Evolutionary conservation across 2,797 vertebrate genomes (phyloP), one percentile per base, ranked within the genome.

Genomic region (Alcedo atthis): DNA sequence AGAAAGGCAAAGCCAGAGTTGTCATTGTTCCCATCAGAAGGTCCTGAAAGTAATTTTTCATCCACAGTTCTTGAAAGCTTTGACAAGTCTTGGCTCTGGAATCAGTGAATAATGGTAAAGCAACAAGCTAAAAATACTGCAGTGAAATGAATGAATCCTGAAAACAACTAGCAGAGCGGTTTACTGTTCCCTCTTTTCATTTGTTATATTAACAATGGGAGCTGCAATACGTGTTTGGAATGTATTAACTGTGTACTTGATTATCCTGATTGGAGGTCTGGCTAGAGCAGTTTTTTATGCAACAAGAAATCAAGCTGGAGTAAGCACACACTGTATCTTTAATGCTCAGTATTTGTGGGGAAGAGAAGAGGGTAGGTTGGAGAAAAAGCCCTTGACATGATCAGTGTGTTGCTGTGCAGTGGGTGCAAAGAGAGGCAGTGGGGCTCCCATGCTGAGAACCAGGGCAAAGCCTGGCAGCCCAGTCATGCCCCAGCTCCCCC

Each of bases 1-100:
- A 93, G 74, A 92, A 78, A 91, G 68, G 71, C 37, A 42, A 69
- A 95, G 15, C 43, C 57, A 12, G 13, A 22, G 14, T 67, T 85
- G 80, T 70, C 8, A 10, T 69, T 77, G 74, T 82, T 81, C 79
- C 19, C 35, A 63, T 33, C 32, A 79, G 80, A 93, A 83, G 46
- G 62, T 51, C 57, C 55, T 93, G 48, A 71, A 93, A 91, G 63
- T 40, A 71, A 24, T 86, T 92, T 95, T 94, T 86, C 86, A 57
- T 57, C 45, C 75, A 30, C n/a, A 12, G 67, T 25, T 95, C 81
- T 69, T 91, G 77, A 87, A 96, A 80, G 46, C 46, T 87, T 71
- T 83, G 90, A 24, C 54, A 43, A 75, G 45, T n/a, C 54, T 82
- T 73, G 67, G 9, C 67, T 95, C 75, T 82, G 68, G 84, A 90